Base-by-base conservation (phyloP, 2,797 vertebrate genomes). In the Alectoris magna region DNA sequence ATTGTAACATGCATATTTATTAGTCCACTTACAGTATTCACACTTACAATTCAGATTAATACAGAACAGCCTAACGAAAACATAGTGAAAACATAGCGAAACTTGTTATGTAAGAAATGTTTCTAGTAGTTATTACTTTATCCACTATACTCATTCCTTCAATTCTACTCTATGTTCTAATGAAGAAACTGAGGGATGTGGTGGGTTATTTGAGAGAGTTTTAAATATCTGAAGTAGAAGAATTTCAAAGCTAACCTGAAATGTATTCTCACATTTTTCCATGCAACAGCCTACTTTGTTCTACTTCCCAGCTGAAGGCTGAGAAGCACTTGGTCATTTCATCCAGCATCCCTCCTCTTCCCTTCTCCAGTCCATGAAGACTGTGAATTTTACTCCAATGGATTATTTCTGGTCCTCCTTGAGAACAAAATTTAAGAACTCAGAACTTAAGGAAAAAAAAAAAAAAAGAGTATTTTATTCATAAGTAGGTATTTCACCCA, bases 61-160 rank as follows among this genome's bases (percentile, higher is more conserved):
- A 27, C 2, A 49, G 9, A 60, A 6, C 48, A 75, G 1, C 2
- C 3, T 60, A 13, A 39, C 34, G 62, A 70, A n/a, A 41, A 41
- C 39, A 39, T 39, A 41, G 39, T 41, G 39, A 41, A 31, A 41
- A 60, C 26, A 18, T 3, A 38, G 60, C 24, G 12, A 68, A 56
- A 1, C 2, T 67, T 41, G 18, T 27, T 73, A 12, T 41, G 69
- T 1, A 4, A 62, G 51, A 77, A 51, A 56, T 80, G 10, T 70
- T 6, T 0, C 1, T 38, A 44, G 14, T 27, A 46, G 4, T 17
- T 66, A 9, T 27, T 6, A 2, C 4, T 84, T 87, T 26, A 21
- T 56, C 4, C 17, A 6, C 22, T 44, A 2, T 17, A 44, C 2
- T 43, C 34, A 9, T 3, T 51, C 24, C 7, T 77, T 73, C 0